Evolutionary conservation across 2,113 vertebrate species (phyloP).

Genomic region (Phalacrocorax aristotelis): DNA sequence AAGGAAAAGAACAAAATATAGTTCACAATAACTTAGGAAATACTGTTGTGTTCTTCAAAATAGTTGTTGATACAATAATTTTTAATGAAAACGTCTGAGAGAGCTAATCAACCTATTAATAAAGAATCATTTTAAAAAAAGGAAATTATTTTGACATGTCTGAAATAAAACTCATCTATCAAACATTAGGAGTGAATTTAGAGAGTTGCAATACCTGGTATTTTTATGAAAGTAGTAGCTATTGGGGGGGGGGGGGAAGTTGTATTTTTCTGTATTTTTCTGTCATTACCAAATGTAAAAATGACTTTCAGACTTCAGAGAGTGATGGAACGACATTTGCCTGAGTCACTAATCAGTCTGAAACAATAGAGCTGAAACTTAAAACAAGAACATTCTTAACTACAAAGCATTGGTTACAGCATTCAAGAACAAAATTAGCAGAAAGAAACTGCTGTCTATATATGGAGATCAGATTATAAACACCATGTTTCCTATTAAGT

Average conservation of each 20-base stretch:
- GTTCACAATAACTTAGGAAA: not conserved
- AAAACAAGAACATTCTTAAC: not conserved
- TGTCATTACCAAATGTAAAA: not conserved
- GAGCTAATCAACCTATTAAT: not conserved
- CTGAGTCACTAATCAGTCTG: not conserved
- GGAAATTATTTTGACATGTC: rapidly evolving
- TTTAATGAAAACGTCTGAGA: not conserved
- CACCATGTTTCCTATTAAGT: not conserved
- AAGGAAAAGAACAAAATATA: not conserved
- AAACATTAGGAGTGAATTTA: not conserved
- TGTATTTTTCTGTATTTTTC: not conserved
- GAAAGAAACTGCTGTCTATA: not conserved
- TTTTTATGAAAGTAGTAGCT: not conserved
- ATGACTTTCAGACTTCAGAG: not conserved
- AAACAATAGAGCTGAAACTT: not conserved
- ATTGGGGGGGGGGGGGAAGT: not conserved
- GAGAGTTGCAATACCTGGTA: not conserved
- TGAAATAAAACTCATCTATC: not conserved
- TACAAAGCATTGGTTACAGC: not conserved
- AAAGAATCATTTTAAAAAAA: not conserved
- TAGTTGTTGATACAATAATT: not conserved
- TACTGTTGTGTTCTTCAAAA: not conserved
- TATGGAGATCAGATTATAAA: not conserved
- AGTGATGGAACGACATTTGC: not conserved
- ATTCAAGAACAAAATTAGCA: not conserved